Evolutionary conservation across 2,888 invertebrate species (phyloP), one percentile per base, ranked within the genome.

Genomic region (Drosophila mercatorum): DNA sequence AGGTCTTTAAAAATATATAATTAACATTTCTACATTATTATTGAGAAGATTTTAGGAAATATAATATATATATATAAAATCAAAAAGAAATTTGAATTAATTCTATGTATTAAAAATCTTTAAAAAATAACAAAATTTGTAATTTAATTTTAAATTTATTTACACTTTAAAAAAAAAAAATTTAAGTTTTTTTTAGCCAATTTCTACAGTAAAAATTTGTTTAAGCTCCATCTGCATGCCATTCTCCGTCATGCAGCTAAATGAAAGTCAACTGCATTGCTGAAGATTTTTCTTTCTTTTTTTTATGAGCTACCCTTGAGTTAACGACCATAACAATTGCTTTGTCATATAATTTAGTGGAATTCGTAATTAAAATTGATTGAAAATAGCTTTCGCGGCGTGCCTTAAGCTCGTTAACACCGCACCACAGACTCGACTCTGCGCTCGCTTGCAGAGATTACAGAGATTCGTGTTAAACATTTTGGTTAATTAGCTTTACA

Each of bases 401-500:
- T 79, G 70, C 28, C n/a, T 61, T 10, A 14, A 62, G 26, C 55
- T 8, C 51, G 52, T 47, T 56, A 66, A 40, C 52, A 22, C 17
- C 17, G 17, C 22, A 36, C 26, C 56, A 46, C 73, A 65, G 17
- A 51, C 12, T 17, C 17, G 12, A 34, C 31, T 31, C 31, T 2
- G 34, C 17, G 51, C 17, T 22, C 65, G 56, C 68, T 46, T 55
- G 40, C 41, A 31, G 53, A 53, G 53, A 70, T 66, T 51, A 63
- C 49, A 17, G 17, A 17, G 53, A 60, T 78, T 80, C 78, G 78
- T 78, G 78, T 80, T 76, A 56, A 73, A 71, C 65, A 70, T 82
- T 60, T 74, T 66, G 72, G 67, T 67, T 79, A 84, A 84, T 83
- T 86, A 66, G 79, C 81, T 64, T 51, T 81, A 72, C 80, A 79